Evolutionary conservation across 2,888 invertebrate species (phyloP), one percentile per base, ranked within the genome.

Genomic region (Lasioglossum villosulum): DNA sequence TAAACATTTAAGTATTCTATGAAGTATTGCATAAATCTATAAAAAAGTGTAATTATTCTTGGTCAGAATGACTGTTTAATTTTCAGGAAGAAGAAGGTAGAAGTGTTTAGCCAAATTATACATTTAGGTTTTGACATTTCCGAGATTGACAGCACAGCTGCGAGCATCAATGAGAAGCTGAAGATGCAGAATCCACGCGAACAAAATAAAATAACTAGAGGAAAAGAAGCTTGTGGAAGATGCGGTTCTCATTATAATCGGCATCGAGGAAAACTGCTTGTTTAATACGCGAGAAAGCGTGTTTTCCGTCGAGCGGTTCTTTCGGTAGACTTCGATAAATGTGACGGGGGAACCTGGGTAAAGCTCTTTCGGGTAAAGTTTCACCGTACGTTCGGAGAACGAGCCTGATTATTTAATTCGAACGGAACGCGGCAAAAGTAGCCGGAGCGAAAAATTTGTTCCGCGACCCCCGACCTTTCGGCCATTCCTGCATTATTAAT

Each of bases 401-500:
- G 71, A 66, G 45, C 16, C 68, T 84, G 80, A 84, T 86, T 84
- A 86, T 80, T 86, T 80, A 75, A 75, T 83, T 48, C 71, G 75
- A 70, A 42, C 63, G 78, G 74, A 52, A 56, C 39, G 59, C 45
- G 34, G 63, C 59, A 63, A 23, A 75, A 78, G 74, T 75, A 68
- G 63, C 56, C 23, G 30, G 27, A 0, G 68, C 30, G 45, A 72
- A 19, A 66, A 71, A 84, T 78, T 42, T 80, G 80, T 75, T 78
- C 52, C 72, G 8, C 42, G 16, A 52, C 39, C 85, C 72, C 5
- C 42, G 23, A 52, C 45, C 85, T 86, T 76, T 85, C 74, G 82
- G 56, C 80, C 81, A 76, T 81, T 68, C 75, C 84, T 88, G 74
- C 80, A 80, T 88, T 88, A 88, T 83, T 88, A 88, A 90, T 88